These are phyloP conservation scores for Cylindroiulus punctatus DNA, from an alignment of 2,888 invertebrate species.

Conservation along the genomic window DNA sequence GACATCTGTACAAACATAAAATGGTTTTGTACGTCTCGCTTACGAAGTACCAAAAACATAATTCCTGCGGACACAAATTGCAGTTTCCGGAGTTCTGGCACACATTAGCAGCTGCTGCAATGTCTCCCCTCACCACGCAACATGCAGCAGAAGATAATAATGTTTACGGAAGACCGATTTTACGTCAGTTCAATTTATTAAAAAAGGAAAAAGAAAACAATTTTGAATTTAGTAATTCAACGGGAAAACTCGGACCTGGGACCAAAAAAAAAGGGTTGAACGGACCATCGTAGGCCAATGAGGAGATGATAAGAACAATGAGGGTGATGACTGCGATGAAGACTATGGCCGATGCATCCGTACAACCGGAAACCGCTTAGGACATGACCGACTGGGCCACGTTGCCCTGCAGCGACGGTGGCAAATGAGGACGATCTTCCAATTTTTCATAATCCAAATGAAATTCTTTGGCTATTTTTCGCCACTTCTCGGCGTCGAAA, in stretches of 20 bases:
- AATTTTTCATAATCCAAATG: constrained; percentile 98
- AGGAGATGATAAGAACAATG: constrained; percentile 18
- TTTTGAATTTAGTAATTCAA: not conserved
- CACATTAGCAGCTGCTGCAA: no score
- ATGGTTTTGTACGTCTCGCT: no score
- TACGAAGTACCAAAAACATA: no score
- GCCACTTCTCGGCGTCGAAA: constrained; percentile 99
- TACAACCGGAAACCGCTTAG: not conserved
- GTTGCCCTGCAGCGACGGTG: constrained; percentile 65
- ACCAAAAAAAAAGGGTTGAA: no score
- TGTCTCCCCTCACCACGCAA: no score
- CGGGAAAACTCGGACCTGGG: not conserved
- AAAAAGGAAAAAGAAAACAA: not conserved
- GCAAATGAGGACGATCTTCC: constrained; percentile 88
- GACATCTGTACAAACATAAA: no score
- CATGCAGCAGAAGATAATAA: no score
- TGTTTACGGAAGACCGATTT: not conserved
- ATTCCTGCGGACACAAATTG: no score
- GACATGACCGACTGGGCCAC: constrained; percentile 19
- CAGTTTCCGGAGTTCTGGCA: no score
- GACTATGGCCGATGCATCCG: not conserved
- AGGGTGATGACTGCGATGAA: not conserved
- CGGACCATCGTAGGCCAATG: not conserved
- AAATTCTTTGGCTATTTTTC: constrained; percentile 98
- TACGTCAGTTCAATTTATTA: constrained; percentile 18